Percentiles rank a stretch among this genome's conserved stretches.
Evolutionary conservation across 2,797 vertebrate genomes (phyloP).

Genomic region (Crenuchus spilurus): DNA sequence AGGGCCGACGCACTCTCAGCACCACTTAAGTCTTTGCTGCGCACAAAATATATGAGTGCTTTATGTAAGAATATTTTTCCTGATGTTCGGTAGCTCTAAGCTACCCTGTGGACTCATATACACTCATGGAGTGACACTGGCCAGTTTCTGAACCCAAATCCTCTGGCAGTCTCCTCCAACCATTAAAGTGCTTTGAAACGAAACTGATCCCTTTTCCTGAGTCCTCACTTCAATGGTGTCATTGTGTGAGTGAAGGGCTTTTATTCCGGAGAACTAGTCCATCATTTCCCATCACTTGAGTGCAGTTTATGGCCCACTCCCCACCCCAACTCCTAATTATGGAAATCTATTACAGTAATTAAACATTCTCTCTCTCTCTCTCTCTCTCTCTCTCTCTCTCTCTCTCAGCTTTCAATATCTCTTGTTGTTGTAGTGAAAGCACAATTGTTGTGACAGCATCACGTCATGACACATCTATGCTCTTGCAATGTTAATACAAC

Average conservation of each 20-base stretch:
- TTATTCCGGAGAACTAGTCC: slow-evolving; percentile 5
- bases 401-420: no score
- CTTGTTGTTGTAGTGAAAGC: no score
- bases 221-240: neutral
- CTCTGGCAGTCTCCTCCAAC: neutral
- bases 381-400: neutral
- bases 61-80: no score
- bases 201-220: neutral
- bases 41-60: no score
- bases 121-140: neutral
- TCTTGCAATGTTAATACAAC: no score
- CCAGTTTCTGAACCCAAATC: neutral
- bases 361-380: neutral
- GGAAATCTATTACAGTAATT: neutral
- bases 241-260: slow-evolving; percentile 17
- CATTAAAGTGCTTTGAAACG: slow-evolving; percentile 9
- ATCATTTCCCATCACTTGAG: neutral
- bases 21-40: no score
- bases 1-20: no score
- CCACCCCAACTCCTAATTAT: neutral
- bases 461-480: no score
- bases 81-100: neutral
- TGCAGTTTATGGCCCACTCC: neutral
- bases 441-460: no score
- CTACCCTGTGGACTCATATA: neutral